Conservation (phyloP, 2,888 invertebrate genomes). For the Heliconius erato region DNA sequence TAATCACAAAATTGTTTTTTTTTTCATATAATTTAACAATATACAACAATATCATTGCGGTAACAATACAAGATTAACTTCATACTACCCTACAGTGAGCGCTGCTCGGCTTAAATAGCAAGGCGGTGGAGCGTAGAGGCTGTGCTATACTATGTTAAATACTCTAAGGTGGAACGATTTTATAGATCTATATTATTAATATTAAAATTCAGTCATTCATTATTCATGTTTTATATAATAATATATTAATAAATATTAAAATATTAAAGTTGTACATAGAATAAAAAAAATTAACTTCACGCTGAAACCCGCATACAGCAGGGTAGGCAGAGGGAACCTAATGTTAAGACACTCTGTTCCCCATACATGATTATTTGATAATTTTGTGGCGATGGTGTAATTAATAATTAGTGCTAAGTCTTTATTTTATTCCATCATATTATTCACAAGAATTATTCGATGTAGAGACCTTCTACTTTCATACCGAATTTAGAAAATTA, state of each 20-base stretch:
- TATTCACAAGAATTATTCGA: no score
- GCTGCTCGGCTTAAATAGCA: conserved; percentile 14
- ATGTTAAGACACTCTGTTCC: no score
- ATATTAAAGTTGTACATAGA: no score
- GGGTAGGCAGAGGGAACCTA: no score
- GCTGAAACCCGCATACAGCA: no score
- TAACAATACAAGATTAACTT: conserved; percentile 15
- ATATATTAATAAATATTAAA: no score
- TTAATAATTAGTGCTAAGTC: no score
- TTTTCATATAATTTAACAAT: not conserved
- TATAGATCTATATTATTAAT: not conserved
- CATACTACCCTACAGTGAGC: conserved; percentile 21
- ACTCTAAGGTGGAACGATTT: not conserved
- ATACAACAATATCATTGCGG: not conserved
- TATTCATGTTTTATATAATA: no score
- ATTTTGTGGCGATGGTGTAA: no score
- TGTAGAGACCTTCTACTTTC: no score
- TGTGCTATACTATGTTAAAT: conserved; percentile 14
- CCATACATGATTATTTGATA: no score
- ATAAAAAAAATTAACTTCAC: no score
- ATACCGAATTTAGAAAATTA: not conserved
- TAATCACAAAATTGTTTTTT: not conserved
- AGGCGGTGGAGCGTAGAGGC: conserved; percentile 17
- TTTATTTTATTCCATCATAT: not conserved
- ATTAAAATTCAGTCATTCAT: not conserved